A percentile compares a stretch with the other conserved stretches of the same genome.
phyloP scores from a whole-genome alignment of 2,888 invertebrate species.

The Drosophila leonis region DNA sequence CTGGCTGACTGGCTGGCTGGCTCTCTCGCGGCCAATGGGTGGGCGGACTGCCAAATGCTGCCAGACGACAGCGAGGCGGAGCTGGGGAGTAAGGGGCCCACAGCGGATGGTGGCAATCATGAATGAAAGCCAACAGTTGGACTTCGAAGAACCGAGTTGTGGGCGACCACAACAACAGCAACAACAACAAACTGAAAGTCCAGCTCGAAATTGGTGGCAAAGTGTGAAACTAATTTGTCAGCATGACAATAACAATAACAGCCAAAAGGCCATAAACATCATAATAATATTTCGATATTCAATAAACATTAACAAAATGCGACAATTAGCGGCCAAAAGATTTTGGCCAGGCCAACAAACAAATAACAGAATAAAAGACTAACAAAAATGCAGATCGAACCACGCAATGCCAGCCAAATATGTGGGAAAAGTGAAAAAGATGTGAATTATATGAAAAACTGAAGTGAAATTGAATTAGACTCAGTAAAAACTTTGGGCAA shows the following conservation, averaged over 20 bases:
- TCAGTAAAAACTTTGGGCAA: too few species aligned
- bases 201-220: constrained; percentile 47
- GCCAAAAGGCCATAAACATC: constrained; percentile 75
- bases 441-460: neutral
- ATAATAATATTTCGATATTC: constrained; percentile 76
- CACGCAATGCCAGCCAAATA: neutral
- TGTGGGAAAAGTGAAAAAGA: neutral
- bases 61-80: neutral
- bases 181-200: constrained; percentile 6
- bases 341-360: constrained; percentile 42
- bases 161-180: constrained; percentile 36
- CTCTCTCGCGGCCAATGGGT: constrained; percentile 40
- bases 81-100: neutral
- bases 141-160: constrained; percentile 20
- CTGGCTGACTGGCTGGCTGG: constrained; percentile 5
- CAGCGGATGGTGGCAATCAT: constrained; percentile 42
- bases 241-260: constrained; percentile 78
- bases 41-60: constrained; percentile 52
- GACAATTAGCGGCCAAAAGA: constrained; percentile 66
- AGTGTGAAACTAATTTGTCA: constrained; percentile 80
- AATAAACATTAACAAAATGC: constrained; percentile 78
- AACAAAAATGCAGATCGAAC: neutral
- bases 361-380: neutral
- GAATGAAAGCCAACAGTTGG: constrained; percentile 54
- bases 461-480: too few species aligned